These are phyloP conservation scores for Axea sp. DNA, from an alignment of 2,888 invertebrate genomes.

Conservation along the genomic window DNA sequence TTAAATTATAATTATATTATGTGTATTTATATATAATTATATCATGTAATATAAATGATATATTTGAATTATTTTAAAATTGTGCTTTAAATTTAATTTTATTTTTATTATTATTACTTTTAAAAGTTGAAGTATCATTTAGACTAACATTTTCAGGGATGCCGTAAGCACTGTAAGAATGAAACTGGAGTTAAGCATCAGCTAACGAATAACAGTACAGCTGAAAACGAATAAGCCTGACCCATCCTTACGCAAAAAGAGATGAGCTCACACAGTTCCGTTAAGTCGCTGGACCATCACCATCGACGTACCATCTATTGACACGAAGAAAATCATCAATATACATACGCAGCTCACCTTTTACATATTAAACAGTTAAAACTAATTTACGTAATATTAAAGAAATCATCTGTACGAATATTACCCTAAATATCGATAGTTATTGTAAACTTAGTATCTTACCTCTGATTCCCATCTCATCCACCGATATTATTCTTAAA, in stretches of 20 bases:
- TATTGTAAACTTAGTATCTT: conserved; percentile 76
- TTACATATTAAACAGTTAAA: conserved; percentile 73
- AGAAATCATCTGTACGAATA: conserved; percentile 77
- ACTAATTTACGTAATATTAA: conserved; percentile 76
- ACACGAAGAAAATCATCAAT: conserved; percentile 68
- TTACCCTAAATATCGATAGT: conserved; percentile 77
- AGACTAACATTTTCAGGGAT: conserved; percentile 75
- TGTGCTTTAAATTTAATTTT: neutral
- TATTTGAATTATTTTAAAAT: no score
- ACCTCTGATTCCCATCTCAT: conserved; percentile 64
- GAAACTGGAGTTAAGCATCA: conserved; percentile 75
- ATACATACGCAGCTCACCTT: conserved; percentile 75
- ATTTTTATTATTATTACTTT: neutral
- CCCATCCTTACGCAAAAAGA: conserved; percentile 72
- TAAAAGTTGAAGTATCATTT: no score
- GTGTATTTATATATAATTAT: no score
- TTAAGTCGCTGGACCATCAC: conserved; percentile 70
- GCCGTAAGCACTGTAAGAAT: conserved; percentile 77
- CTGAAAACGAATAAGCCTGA: conserved; percentile 74
- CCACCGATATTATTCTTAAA: conserved; percentile 57
- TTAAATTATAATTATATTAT: no score
- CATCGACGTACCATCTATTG: conserved; percentile 72
- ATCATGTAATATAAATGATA: no score
- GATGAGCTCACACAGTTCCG: conserved; percentile 70
- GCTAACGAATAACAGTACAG: conserved; percentile 76